Conservation (phyloP, 2,888 invertebrate genomes). For the Limulus polyphemus region DNA sequence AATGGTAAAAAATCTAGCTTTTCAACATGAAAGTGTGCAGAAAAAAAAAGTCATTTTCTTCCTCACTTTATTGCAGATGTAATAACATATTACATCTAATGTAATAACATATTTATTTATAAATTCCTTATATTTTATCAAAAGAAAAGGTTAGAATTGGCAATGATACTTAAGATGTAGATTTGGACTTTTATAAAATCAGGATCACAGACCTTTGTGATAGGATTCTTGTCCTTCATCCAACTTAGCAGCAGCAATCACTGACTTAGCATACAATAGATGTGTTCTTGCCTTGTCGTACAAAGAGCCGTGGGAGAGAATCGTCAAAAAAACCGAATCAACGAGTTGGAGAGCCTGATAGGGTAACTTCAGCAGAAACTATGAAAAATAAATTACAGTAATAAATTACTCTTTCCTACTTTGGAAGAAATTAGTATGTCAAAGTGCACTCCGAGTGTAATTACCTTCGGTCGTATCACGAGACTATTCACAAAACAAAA, state of each 20-base stretch:
- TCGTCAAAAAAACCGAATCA: conserved; percentile 53
- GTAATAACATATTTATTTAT: no score
- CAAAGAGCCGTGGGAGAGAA: conserved; percentile 66
- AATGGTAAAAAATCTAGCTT: no score
- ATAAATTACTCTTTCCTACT: neutral
- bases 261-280: conserved; percentile 63
- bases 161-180: neutral
- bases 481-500: no score
- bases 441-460: no score
- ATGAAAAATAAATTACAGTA: conserved; percentile 28
- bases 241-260: conserved; percentile 45
- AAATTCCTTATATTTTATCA: no score
- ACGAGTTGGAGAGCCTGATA: conserved; percentile 59
- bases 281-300: conserved; percentile 66
- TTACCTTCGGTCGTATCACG: no score
- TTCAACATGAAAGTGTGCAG: no score
- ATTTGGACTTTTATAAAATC: neutral
- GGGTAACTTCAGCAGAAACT: conserved; percentile 61
- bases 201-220: conserved; percentile 31
- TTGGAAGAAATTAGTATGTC: no score
- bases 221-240: conserved; percentile 2
- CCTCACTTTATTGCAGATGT: no score
- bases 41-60: no score
- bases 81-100: no score
- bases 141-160: neutral